Evolutionary conservation across 1,140 invertebrate genomes (phyloP).

Genomic region (Dinoponera quadriceps): DNA sequence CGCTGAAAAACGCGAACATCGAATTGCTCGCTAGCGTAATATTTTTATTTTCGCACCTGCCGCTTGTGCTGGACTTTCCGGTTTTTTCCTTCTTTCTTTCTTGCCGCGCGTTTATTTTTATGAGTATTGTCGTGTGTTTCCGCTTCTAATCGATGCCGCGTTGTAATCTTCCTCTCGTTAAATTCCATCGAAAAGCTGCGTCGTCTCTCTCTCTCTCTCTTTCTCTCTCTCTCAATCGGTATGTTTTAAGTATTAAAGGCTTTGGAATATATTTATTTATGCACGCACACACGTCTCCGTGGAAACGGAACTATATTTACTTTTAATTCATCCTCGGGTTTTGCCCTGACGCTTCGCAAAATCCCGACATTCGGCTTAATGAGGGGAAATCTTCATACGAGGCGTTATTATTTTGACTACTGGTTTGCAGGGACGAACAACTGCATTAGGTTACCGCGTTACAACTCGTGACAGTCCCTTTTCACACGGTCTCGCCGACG

Average conservation of each 20-base stretch:
- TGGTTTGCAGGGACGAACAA: slow-evolving; percentile 39
- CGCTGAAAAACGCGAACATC: slow-evolving; percentile 15
- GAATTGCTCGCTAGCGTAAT: slow-evolving; percentile 28
- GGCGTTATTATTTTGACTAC: slow-evolving; percentile 38
- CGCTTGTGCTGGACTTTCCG: neutral
- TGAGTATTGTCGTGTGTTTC: slow-evolving; percentile 9
- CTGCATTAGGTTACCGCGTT: slow-evolving; percentile 43
- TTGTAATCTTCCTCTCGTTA: neutral
- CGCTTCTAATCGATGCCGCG: neutral
- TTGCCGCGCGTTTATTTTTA: neutral
- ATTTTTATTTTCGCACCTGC: slow-evolving; percentile 37
- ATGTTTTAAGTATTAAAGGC: slow-evolving; percentile 14
- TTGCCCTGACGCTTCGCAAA: neutral
- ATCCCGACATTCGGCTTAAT: slow-evolving; percentile 9
- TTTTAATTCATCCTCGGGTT: slow-evolving; percentile 11
- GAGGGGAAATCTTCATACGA: slow-evolving; percentile 28
- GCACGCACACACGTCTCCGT: too few species aligned
- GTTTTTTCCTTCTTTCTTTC: neutral
- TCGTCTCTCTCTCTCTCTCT: neutral
- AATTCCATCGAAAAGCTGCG: slow-evolving; percentile 4
- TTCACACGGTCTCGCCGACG: slow-evolving; percentile 15
- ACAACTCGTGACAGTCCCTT: slow-evolving; percentile 45
- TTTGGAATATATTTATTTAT: neutral
- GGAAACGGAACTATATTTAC: neutral
- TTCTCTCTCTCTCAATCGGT: neutral